Conservation (phyloP, 1,140 invertebrate genomes). For the Reticulitermes speratus region DNA sequence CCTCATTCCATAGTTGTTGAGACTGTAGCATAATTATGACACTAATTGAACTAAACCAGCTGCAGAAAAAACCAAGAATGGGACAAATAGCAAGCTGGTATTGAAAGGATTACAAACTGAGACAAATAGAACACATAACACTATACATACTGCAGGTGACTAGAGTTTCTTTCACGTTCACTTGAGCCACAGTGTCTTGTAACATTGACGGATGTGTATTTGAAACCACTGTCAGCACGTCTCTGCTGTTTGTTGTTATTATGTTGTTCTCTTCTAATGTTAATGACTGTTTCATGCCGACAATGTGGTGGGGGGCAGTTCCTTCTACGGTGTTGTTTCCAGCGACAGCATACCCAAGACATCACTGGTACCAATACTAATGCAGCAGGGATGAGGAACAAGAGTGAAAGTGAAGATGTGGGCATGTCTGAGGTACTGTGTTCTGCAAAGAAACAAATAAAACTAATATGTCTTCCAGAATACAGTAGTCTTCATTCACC, state of each 20-base stretch:
- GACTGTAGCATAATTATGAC: no score
- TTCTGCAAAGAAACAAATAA: not conserved
- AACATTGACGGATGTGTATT: not conserved
- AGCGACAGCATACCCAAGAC: not conserved
- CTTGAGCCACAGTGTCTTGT: not conserved
- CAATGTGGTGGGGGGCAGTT: not conserved
- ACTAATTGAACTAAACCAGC: no score
- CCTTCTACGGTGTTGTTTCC: not conserved
- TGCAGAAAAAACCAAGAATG: no score
- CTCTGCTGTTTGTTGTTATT: not conserved
- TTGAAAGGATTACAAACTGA: no score
- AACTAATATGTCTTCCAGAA: no score
- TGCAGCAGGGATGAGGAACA: conserved; percentile 23
- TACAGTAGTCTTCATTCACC: no score
- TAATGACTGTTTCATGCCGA: not conserved
- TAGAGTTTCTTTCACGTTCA: not conserved
- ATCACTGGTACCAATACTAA: not conserved
- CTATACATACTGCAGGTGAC: not conserved
- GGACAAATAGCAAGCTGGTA: no score
- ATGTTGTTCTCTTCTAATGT: not conserved
- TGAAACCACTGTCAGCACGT: no score
- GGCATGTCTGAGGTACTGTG: not conserved
- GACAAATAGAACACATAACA: no score
- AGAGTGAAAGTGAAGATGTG: not conserved
- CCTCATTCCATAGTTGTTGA: no score